These are phyloP conservation scores for Diglossa brunneiventris DNA, from an alignment of 2,113 vertebrate species.

Conservation along the genomic window DNA sequence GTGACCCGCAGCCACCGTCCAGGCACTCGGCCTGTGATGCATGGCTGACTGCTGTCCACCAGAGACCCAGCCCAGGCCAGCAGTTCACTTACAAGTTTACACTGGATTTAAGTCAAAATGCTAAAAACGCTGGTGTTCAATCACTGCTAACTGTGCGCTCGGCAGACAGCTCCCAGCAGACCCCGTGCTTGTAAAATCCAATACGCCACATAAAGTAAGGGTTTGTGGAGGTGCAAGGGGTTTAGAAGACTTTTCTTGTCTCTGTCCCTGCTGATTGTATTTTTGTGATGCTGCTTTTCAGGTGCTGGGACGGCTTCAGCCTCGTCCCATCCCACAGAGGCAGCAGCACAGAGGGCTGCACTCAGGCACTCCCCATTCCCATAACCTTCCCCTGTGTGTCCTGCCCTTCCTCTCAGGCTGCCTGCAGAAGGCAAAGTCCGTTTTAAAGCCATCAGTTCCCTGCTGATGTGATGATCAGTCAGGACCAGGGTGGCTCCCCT, in stretches of 20 bases:
- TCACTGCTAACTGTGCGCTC: constrained; percentile 41
- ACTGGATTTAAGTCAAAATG: constrained; percentile 64
- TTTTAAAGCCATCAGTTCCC: background rate
- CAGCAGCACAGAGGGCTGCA: background rate
- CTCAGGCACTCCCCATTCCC: background rate
- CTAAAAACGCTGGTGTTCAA: constrained; percentile 52
- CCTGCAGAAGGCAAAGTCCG: background rate
- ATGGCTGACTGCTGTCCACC: constrained; percentile 33
- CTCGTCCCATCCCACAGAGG: background rate
- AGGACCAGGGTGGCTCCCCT: rapidly evolving
- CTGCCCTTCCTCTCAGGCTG: background rate
- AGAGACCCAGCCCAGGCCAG: constrained; percentile 46
- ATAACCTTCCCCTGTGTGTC: background rate
- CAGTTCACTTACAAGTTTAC: constrained; percentile 51
- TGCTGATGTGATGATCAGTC: background rate
- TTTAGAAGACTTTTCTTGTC: background rate
- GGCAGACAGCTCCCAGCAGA: constrained; percentile 59
- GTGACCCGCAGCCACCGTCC: background rate
- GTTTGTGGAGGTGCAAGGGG: background rate
- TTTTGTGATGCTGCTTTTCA: background rate
- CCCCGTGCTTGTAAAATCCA: constrained; percentile 51
- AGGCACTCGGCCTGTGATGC: background rate
- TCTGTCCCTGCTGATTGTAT: background rate
- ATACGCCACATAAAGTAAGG: background rate
- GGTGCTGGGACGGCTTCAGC: background rate